Conservation (phyloP, 2,888 invertebrate species). For the Oscheius onirici region DNA sequence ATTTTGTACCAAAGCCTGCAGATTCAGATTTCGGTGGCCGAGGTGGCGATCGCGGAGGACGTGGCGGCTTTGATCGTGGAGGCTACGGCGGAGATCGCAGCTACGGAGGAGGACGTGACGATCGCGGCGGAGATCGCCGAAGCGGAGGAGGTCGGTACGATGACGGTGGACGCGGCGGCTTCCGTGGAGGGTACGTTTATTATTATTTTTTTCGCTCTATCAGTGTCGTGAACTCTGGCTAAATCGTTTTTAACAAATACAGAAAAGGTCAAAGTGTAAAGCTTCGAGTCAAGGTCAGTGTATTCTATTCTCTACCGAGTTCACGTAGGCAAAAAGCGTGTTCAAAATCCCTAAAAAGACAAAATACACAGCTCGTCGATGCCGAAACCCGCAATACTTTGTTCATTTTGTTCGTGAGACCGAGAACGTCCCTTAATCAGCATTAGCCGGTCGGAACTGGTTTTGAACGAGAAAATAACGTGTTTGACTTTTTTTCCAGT, state of each 20-base stretch:
- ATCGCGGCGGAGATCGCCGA: conserved; percentile 23
- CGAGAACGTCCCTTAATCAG: no score
- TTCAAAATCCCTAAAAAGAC: not conserved
- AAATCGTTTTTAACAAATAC: no score
- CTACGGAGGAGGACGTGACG: conserved; percentile 18
- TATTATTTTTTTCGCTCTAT: not conserved
- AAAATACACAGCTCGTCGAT: not conserved
- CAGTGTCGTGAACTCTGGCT: no score
- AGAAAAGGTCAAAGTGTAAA: no score
- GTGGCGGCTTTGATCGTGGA: conserved; percentile 14
- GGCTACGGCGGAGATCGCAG: conserved; percentile 31
- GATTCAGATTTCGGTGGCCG: conserved; percentile 24
- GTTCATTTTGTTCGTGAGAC: no score
- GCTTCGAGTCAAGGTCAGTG: no score
- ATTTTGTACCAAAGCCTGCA: no score
- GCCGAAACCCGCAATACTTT: no score
- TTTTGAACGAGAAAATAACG: no score
- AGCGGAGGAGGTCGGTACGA: conserved; percentile 36
- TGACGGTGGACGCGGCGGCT: conserved; percentile 34
- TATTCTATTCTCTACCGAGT: no score
- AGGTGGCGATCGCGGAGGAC: conserved; percentile 28
- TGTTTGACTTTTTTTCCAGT: no score
- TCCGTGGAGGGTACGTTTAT: conserved; percentile 37
- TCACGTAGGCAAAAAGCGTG: not conserved
- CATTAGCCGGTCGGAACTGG: no score